Evolutionary conservation across 2,888 invertebrate species (phyloP), one percentile per base, ranked within the genome.

Genomic region (Acanthoscelides obtectus): DNA sequence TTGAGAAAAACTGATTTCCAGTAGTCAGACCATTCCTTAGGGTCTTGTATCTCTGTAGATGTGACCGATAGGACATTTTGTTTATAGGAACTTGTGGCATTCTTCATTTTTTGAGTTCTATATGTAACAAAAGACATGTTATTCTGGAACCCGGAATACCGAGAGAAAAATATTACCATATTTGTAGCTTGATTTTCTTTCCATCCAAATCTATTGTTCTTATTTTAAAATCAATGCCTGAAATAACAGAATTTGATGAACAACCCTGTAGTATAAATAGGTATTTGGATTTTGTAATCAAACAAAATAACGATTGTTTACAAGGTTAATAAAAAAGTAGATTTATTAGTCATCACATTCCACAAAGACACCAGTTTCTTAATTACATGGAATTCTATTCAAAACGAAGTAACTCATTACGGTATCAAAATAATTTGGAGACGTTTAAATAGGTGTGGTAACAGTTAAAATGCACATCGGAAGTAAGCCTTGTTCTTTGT

Each of bases 181-280:
- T 98, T 89, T 99, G 98, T 86, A 99, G 88, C 89, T 99, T 99
- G 75, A 98, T 98, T 91, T 97, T 98, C 88, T 98, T 98, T 71
- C 97, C 98, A 86, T 97, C 97, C 84, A 98, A 90, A 87, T 98
- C 98, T 88, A 98, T 97, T 83, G 98, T 98, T 87, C 98, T 93
- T 86, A 98, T 98, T 92, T 98, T 98, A 87, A 99, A 99, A 88
- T 99, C 98, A 86, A 99, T 98, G 85, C 98, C 98, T 98, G 89
- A 72, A 89, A 90, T 66, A 68, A 72, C 70, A 70, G 8, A 25
- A 25, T 25, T 3, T 8, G 8, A 25, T 25, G 3, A n/a, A 5
- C 25, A 25, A 25, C 8, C 25, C 3, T 25, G 8, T 25, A 8
- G 3, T 25, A 8, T 45, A 45, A 45, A 45, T 45, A n/a, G n/a